Base-by-base conservation (phyloP, 2,113 vertebrate genomes). In the Hippocampus guttulatus region DNA sequence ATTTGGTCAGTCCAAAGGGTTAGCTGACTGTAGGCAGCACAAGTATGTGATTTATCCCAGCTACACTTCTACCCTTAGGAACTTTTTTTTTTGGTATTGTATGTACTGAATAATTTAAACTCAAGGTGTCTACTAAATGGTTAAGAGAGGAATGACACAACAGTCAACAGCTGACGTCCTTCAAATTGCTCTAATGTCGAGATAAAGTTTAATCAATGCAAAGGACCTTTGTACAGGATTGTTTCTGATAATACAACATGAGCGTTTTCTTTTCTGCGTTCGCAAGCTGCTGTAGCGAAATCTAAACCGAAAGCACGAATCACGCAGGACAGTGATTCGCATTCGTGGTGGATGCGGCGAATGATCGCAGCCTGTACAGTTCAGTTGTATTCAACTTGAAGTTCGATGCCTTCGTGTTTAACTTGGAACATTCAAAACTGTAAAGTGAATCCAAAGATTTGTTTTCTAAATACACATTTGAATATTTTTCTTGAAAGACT, bases 201-300 rank as follows among this genome's bases (percentile, higher is more conserved):
- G 10, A 45, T 43, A 23, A 23, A n/a, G 9, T 45, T 43, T 8
- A 45, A 86, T 85, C 80, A 38, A 82, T 67, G 86, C 87, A 74
- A 84, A 70, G 61, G n/a, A 67, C 74, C 81, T 84, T 87, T 86
- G 82, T 88, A 71, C 79, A 40, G 74, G 78, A 78, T 74, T 25
- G 51, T 80, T 81, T 81, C 66, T 73, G 84, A 86, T 89, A 83
- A 86, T 81, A 86, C 81, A 86, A 87, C 77, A 16, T 30, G 73
- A 85, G 78, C 81, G 79, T 69, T 83, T 84, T 84, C 83, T 61
- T 76, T 77, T 55, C 68, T 67, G 71, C 43, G 75, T 77, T 80
- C 71, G 78, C 73, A 77, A 75, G 62, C 38, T 45, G 10, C 4
- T 16, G 21, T 23, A 25, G 54, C 12, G 8, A 27, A 38, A 61